Conservation (phyloP, 2,797 vertebrate species). For the Anas bernieri region DNA sequence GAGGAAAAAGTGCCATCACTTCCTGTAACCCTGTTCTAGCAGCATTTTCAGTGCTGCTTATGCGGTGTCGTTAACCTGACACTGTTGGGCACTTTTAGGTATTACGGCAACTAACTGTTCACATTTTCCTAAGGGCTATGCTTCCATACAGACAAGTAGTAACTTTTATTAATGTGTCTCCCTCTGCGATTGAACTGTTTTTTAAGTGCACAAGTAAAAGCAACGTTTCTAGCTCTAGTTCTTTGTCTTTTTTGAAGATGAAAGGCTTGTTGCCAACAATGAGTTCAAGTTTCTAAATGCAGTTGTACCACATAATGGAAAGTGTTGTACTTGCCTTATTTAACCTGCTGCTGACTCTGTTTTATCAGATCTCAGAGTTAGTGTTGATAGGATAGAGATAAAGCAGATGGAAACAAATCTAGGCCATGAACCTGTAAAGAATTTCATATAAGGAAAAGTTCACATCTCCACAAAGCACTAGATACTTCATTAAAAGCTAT, state of each 20-base stretch:
- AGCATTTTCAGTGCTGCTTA: not conserved
- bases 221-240: not conserved
- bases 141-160: not conserved
- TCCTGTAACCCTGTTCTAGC: not conserved
- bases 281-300: conserved; percentile 13
- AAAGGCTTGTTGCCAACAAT: conserved; percentile 5
- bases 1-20: not conserved
- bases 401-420: conserved; percentile 1
- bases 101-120: not conserved
- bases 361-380: not conserved
- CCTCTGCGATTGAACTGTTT: not conserved
- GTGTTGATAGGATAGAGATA: not conserved
- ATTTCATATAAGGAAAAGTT: not conserved
- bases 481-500: not conserved
- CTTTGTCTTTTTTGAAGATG: conserved; percentile 16
- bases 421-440: not conserved
- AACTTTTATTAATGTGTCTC: not conserved
- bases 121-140: not conserved
- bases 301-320: not conserved
- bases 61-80: not conserved
- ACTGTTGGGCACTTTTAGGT: not conserved
- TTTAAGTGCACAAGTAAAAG: not conserved
- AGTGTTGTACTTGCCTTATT: not conserved
- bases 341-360: not conserved
- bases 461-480: not conserved